These are phyloP conservation scores for Chlorodrepanis virens DNA, from an alignment of 2,113 vertebrate species.

Conservation along the genomic window DNA sequence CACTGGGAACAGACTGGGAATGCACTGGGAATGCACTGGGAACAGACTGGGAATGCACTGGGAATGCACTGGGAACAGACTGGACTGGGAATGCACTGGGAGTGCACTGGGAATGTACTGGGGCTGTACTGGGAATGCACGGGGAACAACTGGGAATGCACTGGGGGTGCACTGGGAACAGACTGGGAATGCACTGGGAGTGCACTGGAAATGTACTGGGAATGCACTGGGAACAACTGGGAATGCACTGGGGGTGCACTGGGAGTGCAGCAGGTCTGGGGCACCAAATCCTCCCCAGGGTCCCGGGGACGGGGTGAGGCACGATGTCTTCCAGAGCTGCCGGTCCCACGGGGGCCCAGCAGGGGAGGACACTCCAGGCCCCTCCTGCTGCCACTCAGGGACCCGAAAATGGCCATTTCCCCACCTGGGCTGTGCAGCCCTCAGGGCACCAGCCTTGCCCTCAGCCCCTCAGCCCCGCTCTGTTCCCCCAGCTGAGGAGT, in stretches of 20 bases:
- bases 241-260: too few species aligned
- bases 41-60: accelerated
- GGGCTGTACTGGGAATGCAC: accelerated
- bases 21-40: accelerated
- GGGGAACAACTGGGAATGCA: accelerated
- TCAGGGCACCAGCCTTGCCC: accelerated
- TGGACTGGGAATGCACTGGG: neutral
- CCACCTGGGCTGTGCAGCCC: neutral
- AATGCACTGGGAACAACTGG: neutral
- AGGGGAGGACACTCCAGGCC: accelerated
- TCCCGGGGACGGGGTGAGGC: neutral
- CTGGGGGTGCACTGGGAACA: neutral
- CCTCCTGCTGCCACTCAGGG: accelerated
- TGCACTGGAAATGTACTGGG: neutral
- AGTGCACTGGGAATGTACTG: accelerated
- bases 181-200: neutral
- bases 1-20: neutral
- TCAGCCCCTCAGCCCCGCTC: neutral
- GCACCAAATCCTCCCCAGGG: neutral
- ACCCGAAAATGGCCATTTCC: neutral
- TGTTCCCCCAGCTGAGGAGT: neutral
- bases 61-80: accelerated
- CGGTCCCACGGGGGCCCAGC: neutral
- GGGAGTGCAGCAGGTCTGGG: neutral
- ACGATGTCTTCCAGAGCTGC: accelerated